Base-by-base conservation (phyloP, 1,140 invertebrate species). In the Magallana gigas region DNA sequence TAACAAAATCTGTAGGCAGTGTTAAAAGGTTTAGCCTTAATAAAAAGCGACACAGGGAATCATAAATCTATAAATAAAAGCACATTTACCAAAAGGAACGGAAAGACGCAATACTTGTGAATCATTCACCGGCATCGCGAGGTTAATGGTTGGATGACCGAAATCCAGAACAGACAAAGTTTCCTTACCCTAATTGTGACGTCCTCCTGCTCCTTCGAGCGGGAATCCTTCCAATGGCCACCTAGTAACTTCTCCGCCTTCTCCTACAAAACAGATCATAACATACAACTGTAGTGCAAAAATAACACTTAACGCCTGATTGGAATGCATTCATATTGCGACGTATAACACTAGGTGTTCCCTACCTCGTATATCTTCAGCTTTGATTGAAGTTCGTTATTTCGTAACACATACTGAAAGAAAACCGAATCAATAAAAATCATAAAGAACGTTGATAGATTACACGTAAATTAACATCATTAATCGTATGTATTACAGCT, bases 311-410 rank as follows among this genome's bases (percentile, higher is more conserved):
- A 12, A 5, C 36, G 36, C 36, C 5, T 48, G 36, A 48, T 48
- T 4, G 36, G 36, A 5, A 48, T 48, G 36, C 36, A 48, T 48
- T 48, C 36, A 48, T 48, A 48, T 48, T 48, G 36, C 36, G 36
- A 48, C 36, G 36, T 48, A 48, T 48, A 48, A 5, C 36, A 48
- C 5, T 48, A 48, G 12, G 18, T 36, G 23, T 11, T 76, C 5
- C 29, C 36, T 36, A 76, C 68, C 68, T 76, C 68, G 8, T 76
- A 76, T 23, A 11, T 76, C 11, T 76, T 18, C 12, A 76, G 68
- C 36, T 76, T 76, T 18, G 68, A 29, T 76, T 76, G 18, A 36
- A 76, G 36, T 76, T 76, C 68, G 36, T 76, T 76, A 76, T 76
- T 76, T 36, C 68, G 23, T 9, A 76, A 29, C 7, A 76, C 68